Conservation (phyloP, 2,888 invertebrate species). For the Drosophila koepferae region DNA sequence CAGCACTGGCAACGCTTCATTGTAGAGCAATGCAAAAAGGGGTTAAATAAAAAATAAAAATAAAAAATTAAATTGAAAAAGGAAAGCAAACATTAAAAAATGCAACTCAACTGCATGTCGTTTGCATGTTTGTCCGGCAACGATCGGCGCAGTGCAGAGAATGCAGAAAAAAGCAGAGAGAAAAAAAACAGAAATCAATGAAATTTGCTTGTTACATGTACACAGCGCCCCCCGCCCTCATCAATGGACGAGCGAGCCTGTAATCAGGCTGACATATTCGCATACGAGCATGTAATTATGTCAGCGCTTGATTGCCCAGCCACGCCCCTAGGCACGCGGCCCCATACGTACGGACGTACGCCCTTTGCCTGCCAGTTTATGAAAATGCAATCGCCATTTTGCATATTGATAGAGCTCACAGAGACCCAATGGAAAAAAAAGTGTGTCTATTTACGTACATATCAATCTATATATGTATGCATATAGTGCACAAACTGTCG, state of each 20-base stretch:
- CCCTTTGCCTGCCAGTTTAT: constrained; percentile 58
- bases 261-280: constrained; percentile 67
- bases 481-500: background rate
- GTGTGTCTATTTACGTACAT: background rate
- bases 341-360: constrained; percentile 20
- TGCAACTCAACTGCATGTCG: constrained; percentile 34
- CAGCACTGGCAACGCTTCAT: constrained; percentile 21
- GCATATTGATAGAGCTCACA: constrained; percentile 60
- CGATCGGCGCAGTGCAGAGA: background rate
- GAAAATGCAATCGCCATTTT: constrained; percentile 62
- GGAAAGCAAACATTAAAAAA: constrained; percentile 16
- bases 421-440: constrained; percentile 15
- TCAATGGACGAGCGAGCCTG: constrained; percentile 43
- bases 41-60: constrained; percentile 10
- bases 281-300: constrained; percentile 68
- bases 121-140: constrained; percentile 27
- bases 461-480: background rate
- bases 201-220: constrained; percentile 63
- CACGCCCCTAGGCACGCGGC: constrained; percentile 46
- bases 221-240: constrained; percentile 2
- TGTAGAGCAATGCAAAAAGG: constrained; percentile 16
- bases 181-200: constrained; percentile 34
- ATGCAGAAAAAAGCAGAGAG: constrained; percentile 6
- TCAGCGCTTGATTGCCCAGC: constrained; percentile 67
- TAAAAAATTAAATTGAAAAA: background rate